A percentile compares a stretch with the other conserved stretches of the same genome.
phyloP scores from a whole-genome alignment of 2,888 invertebrate genomes.

The Sacculina carcini region DNA sequence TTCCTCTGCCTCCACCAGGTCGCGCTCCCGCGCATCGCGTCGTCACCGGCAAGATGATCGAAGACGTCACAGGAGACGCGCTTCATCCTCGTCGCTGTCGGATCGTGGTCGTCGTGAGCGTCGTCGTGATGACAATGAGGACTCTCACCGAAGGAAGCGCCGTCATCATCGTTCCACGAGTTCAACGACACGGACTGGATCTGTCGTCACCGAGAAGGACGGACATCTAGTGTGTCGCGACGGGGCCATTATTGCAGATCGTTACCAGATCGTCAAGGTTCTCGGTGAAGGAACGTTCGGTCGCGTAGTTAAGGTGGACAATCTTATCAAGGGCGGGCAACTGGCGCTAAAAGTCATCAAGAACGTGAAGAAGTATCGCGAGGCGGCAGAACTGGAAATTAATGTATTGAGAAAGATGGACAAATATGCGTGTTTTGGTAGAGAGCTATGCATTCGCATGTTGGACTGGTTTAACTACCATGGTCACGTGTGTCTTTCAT shows the following conservation, averaged over 20 bases:
- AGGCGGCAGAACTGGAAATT: slow-evolving; percentile 90
- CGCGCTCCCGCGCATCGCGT: too few relatives aligned
- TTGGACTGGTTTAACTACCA: slow-evolving; percentile 93
- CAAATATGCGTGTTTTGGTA: slow-evolving; percentile 74
- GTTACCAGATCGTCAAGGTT: slow-evolving; percentile 33
- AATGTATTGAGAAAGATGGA: slow-evolving; percentile 91
- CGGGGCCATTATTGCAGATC: slow-evolving; percentile 95
- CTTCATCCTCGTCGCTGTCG: too few relatives aligned
- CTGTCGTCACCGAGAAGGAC: slow-evolving; percentile 97
- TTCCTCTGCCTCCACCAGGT: too few relatives aligned
- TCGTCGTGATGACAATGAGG: too few relatives aligned
- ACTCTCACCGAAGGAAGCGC: too few relatives aligned
- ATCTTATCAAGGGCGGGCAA: slow-evolving; percentile 19
- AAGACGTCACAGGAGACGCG: too few relatives aligned
- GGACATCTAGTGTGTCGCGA: slow-evolving; percentile 98
- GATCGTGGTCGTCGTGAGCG: too few relatives aligned
- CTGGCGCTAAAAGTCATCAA: slow-evolving; percentile 14
- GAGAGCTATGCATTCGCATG: slow-evolving; percentile 92
- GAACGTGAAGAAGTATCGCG: slow-evolving; percentile 14
- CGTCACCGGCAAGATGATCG: too few relatives aligned
- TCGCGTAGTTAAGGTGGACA: slow-evolving; percentile 28
- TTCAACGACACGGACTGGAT: too few relatives aligned
- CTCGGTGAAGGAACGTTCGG: slow-evolving; percentile 33
- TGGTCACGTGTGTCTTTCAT: slow-evolving; percentile 92
- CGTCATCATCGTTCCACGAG: too few relatives aligned